These are phyloP conservation scores for Rhingia campestris DNA, from an alignment of 2,888 invertebrate species.

Conservation along the genomic window DNA sequence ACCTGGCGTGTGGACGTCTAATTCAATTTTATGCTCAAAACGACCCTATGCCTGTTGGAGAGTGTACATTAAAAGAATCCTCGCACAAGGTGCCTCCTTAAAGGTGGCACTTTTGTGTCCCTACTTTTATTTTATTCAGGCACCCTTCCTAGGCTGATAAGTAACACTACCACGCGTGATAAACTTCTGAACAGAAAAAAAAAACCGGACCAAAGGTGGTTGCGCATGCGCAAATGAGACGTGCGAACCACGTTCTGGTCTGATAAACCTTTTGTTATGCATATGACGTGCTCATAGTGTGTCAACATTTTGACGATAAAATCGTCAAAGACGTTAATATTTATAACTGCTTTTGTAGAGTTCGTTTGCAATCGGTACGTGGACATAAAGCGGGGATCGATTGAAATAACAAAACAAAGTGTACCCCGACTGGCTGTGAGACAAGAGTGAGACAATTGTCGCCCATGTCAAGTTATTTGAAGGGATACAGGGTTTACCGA, in stretches of 20 bases:
- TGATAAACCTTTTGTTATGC: constrained; percentile 44
- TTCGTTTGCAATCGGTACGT: constrained; percentile 33
- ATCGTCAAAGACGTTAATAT: constrained; percentile 53
- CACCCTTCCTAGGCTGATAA: constrained; percentile 28
- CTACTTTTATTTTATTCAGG: not conserved
- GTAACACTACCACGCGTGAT: constrained; percentile 62
- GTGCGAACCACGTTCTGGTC: constrained; percentile 19
- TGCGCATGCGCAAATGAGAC: constrained; percentile 5
- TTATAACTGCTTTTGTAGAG: constrained; percentile 51
- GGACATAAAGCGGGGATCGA: constrained; percentile 4
- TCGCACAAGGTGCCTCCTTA: constrained; percentile 35
- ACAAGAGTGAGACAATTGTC: constrained; percentile 5
- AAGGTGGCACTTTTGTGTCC: constrained; percentile 37
- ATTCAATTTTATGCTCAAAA: too few relatives aligned
- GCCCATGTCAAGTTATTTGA: not conserved
- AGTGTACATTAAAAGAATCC: constrained; percentile 21
- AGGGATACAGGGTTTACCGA: too few relatives aligned
- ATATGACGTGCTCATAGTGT: constrained; percentile 31
- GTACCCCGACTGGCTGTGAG: not conserved
- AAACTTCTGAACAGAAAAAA: constrained; percentile 8
- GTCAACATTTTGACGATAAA: constrained; percentile 52
- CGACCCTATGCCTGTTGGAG: too few relatives aligned
- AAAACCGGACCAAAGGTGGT: constrained; percentile 20
- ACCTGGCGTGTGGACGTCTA: constrained; percentile 51
- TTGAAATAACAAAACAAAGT: not conserved